Conservation (phyloP, 2,888 invertebrate genomes). For the Tipula vernalis region DNA sequence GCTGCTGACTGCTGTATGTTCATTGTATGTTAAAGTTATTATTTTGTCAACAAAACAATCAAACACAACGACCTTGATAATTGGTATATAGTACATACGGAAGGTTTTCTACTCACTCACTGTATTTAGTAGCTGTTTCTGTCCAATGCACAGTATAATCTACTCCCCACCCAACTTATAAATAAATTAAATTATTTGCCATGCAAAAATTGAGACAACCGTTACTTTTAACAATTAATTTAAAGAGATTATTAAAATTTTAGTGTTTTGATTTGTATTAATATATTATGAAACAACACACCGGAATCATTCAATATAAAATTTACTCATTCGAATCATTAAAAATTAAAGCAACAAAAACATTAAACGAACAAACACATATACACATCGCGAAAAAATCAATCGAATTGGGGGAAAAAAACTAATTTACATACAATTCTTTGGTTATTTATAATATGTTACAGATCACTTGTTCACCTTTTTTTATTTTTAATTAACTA, state of each 20-base stretch:
- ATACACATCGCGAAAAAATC: neutral
- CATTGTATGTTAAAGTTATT: neutral
- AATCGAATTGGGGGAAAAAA: neutral
- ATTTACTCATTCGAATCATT: neutral
- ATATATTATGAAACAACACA: neutral
- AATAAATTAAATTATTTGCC: neutral
- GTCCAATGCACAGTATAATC: neutral
- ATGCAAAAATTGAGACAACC: neutral
- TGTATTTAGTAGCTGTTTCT: neutral
- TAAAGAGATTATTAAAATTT: neutral
- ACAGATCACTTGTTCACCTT: neutral
- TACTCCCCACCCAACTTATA: neutral
- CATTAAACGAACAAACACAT: neutral
- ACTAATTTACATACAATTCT: neutral
- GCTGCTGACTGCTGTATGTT: neutral
- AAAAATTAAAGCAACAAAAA: neutral
- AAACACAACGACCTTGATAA: neutral
- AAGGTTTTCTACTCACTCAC: neutral
- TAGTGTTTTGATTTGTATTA: neutral
- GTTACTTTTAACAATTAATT: neutral
- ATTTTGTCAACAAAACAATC: neutral
- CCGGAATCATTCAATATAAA: neutral
- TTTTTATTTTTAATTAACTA: neutral
- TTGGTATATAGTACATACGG: neutral
- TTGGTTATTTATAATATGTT: neutral